phyloP scores from a whole-genome alignment of 2,797 vertebrate genomes.

The Columba guinea region DNA sequence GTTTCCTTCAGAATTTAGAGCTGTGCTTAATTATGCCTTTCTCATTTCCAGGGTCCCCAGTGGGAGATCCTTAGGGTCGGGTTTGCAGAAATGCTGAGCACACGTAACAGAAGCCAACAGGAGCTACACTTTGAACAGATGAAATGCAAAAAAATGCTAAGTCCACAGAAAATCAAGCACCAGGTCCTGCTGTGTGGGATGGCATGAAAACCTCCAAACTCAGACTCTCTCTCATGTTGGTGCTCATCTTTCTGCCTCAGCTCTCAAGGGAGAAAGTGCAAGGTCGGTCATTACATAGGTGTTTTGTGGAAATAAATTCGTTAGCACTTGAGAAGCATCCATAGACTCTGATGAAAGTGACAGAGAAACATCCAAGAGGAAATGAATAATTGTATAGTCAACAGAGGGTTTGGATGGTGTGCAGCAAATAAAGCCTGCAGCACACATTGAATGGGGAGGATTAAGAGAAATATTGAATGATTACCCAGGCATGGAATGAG shows the following conservation, averaged over 20 bases:
- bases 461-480: slow-evolving; percentile 50
- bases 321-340: background rate
- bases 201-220: background rate
- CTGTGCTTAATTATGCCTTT: slow-evolving; percentile 1
- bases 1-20: background rate
- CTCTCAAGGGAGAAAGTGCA: background rate
- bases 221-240: background rate
- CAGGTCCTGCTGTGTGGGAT: background rate
- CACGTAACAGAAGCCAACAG: background rate
- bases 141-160: slow-evolving; percentile 5
- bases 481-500: slow-evolving; percentile 38
- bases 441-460: slow-evolving; percentile 13
- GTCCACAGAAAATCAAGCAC: slow-evolving; percentile 1
- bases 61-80: background rate
- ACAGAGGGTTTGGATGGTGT: background rate
- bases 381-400: slow-evolving; percentile 15
- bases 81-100: slow-evolving; percentile 7
- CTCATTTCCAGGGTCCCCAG: background rate
- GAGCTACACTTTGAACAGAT: background rate
- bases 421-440: slow-evolving; percentile 18
- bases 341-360: background rate
- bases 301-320: background rate
- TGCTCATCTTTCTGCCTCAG: background rate
- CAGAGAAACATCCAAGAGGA: slow-evolving; percentile 7
- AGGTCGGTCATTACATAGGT: slow-evolving; percentile 8